Evolutionary conservation across 2,888 invertebrate species (phyloP), one percentile per base, ranked within the genome.

Genomic region (Cetonia aurata): DNA sequence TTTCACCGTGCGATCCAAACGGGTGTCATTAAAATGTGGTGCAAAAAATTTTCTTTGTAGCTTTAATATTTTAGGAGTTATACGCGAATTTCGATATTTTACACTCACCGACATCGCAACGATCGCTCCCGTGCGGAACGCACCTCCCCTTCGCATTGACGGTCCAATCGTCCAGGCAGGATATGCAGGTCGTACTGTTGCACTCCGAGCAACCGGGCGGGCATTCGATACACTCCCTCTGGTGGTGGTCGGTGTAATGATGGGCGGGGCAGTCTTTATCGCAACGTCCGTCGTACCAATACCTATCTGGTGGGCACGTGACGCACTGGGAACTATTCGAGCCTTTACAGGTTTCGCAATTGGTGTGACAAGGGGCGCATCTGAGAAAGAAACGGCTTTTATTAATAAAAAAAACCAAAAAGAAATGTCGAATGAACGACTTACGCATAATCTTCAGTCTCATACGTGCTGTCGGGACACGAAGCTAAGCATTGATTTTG

Each of bases 361-460:
- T 89, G 60, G 89, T 84, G 84, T 95, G 93, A 81, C 95, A 95
- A 60, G 90, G 88, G 42, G 91, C 89, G 83, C 95, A 95, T 80
- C 92, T 92, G 77, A 31, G 1, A 8, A 13, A 19, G 66, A 46
- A 19, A 66, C 41, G n/a, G n/a, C n/a, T n/a, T 9, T 44, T 37
- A 57, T 59, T 17, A 9, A 8, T 59, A 1, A 57, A 4, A n/a
- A n/a, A n/a, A n/a, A n/a, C n/a, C n/a, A n/a, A n/a, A n/a, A n/a
- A n/a, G n/a, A n/a, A n/a, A 4, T 37, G 48, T 48, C 31, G 17
- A 2, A 48, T 1, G 13, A 50, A n/a, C 19, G 17, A 75, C 86
- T 85, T 82, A 90, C 88, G 89, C 91, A 84, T 95, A 94, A 82
- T 96, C 95, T 79, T 95, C 93, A 1, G 94, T 94, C 85, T 96